Evolutionary conservation across 2,888 invertebrate genomes (phyloP), one percentile per base, ranked within the genome.

Genomic region (Brachyptera risi): DNA sequence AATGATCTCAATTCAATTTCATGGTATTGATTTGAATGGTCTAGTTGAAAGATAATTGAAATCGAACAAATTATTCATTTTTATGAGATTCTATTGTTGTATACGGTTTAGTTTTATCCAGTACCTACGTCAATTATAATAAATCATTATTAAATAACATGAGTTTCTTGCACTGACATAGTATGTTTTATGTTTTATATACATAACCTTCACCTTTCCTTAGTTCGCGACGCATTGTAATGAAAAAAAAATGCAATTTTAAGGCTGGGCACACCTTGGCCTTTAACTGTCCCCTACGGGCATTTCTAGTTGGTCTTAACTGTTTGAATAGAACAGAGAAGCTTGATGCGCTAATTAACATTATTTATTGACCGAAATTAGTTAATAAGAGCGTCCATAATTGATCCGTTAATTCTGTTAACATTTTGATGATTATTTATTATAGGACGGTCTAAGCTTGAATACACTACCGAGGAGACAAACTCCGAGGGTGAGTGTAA

Each of bases 181-280:
- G n/a, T n/a, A n/a, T n/a, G n/a, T n/a, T n/a, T n/a, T n/a, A n/a
- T n/a, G n/a, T n/a, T n/a, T n/a, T n/a, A n/a, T 31, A 5, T 11
- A 31, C 19, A 35, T 35, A 31, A 35, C 38, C 56, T 24, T 56
- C 37, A 56, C 54, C 17, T 27, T 54, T 35, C 19, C n/a, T 38
- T 15, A 11, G 17, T 23, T 11, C 44, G 19, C 21, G 2, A 19
- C 44, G 44, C 44, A 3, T 38, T 38, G 40, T 15, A 44, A 44
- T 44, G 21, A 19, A 15, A 44, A 9, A 5, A 44, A 44, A 2
- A 44, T 17, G 21, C 9, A 44, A 44, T 21, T 19, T 19, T 11
- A 44, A 44, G 15, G 40, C 15, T 17, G 37, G 58, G 49, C 58
- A 59, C 58, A 59, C 58, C 58, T 59, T 59, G 58, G 49, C 58